Evolutionary conservation across 2,888 invertebrate species (phyloP), one percentile per base, ranked within the genome.

Genomic region (Tricholauxania praeusta): DNA sequence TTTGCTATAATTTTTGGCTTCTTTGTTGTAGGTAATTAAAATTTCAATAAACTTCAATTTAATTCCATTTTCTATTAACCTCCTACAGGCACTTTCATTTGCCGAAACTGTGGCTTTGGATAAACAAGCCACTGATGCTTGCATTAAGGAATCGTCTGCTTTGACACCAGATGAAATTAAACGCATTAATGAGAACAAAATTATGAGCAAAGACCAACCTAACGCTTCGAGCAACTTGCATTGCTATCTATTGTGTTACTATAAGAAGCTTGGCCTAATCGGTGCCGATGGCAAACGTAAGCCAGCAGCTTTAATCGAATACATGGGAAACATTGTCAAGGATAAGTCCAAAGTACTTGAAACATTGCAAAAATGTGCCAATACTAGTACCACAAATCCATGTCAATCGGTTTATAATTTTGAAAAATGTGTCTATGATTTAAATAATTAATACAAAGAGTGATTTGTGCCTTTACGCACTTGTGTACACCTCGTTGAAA

Each of bases 361-460:
- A 1, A 75, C 80, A 0, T n/a, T 82, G 69, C 74, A 63, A 14
- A 78, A 79, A 60, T 84, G 84, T 71, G 19, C 72, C 8, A 59
- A 60, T 55, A 65, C 80, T 32, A 74, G 78, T 55, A 80, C 80
- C 1, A 77, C 64, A 0, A 79, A 81, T 63, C 78, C 80, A 10
- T 85, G 86, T 71, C 82, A 83, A 5, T 79, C 77, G 3, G 80
- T 81, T 4, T 74, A 69, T 52, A 81, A 81, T 60, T 66, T 83
- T 71, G 75, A 79, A 68, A 62, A 75, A 2, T 85, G 86, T 76
- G 81, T 80, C 39, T 15, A n/a, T 5, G 62, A 62, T n/a, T 2
- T 10, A 4, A 39, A 39, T 4, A 39, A 39, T 39, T 39, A 39
- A 39, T 39, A 10, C 1, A 39, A 39, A 10, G 39, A 4, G 39